Conservation (phyloP, 2,888 invertebrate species). For the Agrotis ipsilon region DNA sequence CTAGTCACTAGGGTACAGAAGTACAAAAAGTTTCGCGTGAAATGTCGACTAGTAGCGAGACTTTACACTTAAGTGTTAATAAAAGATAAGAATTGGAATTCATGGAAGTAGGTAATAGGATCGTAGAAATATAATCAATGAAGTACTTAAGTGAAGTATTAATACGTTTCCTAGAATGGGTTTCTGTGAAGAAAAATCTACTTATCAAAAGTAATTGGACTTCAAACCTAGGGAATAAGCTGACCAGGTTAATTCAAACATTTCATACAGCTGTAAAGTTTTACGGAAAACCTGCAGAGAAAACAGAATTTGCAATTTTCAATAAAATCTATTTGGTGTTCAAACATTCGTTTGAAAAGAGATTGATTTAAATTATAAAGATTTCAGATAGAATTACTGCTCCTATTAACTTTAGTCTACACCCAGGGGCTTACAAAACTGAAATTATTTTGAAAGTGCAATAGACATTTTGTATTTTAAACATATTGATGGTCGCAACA, state of each 20-base stretch:
- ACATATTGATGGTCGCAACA: not conserved
- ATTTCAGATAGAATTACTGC: slow-evolving; percentile 12
- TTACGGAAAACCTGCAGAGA: not conserved
- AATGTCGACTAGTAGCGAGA: slow-evolving; percentile 42
- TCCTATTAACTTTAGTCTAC: not conserved
- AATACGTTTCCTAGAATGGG: too few species aligned
- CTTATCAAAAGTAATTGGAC: too few species aligned
- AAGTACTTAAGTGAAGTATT: not conserved
- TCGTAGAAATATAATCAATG: slow-evolving; percentile 16
- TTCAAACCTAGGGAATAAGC: too few species aligned
- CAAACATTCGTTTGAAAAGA: slow-evolving; percentile 4
- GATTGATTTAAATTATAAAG: slow-evolving; percentile 5
- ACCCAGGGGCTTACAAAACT: not conserved
- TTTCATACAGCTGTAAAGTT: not conserved
- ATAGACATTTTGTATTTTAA: too few species aligned
- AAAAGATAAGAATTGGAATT: slow-evolving; percentile 42
- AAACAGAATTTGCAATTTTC: not conserved
- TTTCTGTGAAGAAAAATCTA: too few species aligned
- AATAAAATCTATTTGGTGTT: not conserved
- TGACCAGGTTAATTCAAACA: not conserved
- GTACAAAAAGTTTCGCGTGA: slow-evolving; percentile 48
- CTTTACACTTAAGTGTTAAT: slow-evolving; percentile 53
- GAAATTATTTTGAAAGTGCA: not conserved
- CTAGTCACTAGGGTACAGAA: slow-evolving; percentile 11
- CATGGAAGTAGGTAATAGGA: slow-evolving; percentile 21